These are phyloP conservation scores for Ruditapes philippinarum DNA, from an alignment of 1,140 invertebrate species.

Conservation along the genomic window DNA sequence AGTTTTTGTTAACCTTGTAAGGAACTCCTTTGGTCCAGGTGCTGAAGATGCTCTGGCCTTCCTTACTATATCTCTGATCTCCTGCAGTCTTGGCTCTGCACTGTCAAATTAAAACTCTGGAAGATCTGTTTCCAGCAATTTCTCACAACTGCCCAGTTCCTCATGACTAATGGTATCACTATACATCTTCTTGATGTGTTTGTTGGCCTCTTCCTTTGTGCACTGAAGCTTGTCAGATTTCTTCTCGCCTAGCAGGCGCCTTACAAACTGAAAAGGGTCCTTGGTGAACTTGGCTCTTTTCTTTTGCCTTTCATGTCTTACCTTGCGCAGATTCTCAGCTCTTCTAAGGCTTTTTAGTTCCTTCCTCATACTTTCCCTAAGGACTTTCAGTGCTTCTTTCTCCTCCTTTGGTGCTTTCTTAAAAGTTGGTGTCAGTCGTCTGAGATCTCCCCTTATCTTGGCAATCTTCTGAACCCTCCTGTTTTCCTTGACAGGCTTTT, in stretches of 20 bases:
- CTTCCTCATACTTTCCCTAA: not conserved
- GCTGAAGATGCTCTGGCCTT: slow-evolving; percentile 25
- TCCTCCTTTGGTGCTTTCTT: not conserved
- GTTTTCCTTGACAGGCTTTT: not conserved
- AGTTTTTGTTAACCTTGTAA: slow-evolving; percentile 55
- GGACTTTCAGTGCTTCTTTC: not conserved
- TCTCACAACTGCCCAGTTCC: not conserved
- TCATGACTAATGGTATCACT: slow-evolving; percentile 24
- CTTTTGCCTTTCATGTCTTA: slow-evolving; percentile 4
- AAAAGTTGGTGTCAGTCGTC: no score
- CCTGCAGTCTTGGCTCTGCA: slow-evolving; percentile 17
- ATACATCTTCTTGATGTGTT: slow-evolving; percentile 11
- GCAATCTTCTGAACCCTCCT: slow-evolving; percentile 29
- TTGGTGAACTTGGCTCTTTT: slow-evolving; percentile 26
- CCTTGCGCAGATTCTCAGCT: not conserved
- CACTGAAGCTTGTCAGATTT: not conserved
- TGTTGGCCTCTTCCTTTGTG: slow-evolving; percentile 6
- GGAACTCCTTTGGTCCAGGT: slow-evolving; percentile 31
- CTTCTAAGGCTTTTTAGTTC: not conserved
- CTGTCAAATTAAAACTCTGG: slow-evolving; percentile 9
- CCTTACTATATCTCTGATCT: slow-evolving; percentile 16
- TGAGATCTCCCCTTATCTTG: slow-evolving; percentile 45
- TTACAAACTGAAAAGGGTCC: not conserved
- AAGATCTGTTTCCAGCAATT: slow-evolving; percentile 2
- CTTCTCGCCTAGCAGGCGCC: slow-evolving; percentile 24